Conservation (phyloP, 2,888 invertebrate genomes). For the Himalopsyche japonica region DNA sequence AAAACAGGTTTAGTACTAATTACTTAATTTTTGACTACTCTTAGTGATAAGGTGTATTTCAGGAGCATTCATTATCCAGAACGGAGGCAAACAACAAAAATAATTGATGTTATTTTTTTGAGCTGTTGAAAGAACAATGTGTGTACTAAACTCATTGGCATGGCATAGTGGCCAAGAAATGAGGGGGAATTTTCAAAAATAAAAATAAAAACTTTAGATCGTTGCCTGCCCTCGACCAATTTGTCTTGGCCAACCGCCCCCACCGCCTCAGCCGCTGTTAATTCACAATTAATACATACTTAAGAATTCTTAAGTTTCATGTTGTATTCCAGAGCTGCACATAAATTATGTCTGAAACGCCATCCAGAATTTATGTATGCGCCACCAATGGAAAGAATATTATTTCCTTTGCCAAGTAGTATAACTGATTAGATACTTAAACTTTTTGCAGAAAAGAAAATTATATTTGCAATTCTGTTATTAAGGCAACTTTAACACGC, state of each 20-base stretch:
- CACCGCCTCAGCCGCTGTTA: conserved; percentile 35
- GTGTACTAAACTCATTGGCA: background rate
- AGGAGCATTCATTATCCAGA: too few species aligned
- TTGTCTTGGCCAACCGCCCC: conserved; percentile 35
- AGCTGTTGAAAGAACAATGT: background rate
- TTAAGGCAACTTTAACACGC: too few species aligned
- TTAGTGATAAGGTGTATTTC: too few species aligned
- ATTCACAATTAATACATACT: conserved; percentile 40
- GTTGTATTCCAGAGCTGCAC: background rate
- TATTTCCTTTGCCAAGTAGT: background rate
- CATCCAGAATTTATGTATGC: background rate
- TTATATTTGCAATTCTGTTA: too few species aligned
- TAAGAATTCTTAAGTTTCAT: background rate
- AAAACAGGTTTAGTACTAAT: too few species aligned
- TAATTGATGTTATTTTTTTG: too few species aligned
- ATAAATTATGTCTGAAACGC: background rate
- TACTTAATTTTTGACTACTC: too few species aligned
- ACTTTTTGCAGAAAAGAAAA: too few species aligned
- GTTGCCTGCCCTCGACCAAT: conserved; percentile 35
- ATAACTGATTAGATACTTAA: background rate
- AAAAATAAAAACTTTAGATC: background rate
- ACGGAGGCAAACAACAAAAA: too few species aligned
- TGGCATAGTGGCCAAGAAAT: background rate
- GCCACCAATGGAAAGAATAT: background rate
- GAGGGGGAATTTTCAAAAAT: background rate